Conservation (phyloP, 2,888 invertebrate species). For the Diaprepes abbreviatus region DNA sequence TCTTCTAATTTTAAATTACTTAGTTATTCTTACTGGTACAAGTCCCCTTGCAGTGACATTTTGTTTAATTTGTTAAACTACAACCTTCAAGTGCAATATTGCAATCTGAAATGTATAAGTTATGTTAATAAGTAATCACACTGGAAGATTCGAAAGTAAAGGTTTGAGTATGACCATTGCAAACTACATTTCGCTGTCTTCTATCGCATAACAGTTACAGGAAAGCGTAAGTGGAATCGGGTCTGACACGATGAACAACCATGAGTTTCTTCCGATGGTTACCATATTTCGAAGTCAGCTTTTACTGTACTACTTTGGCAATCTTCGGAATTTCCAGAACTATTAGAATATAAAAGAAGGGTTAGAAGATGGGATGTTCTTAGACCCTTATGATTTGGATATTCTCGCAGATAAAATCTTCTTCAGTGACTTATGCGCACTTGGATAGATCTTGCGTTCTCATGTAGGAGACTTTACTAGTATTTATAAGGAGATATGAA, state of each 20-base stretch:
- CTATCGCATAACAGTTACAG: background rate
- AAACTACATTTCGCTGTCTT: background rate
- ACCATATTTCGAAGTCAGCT: constrained; percentile 2
- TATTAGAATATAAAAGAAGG: background rate
- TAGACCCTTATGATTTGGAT: background rate
- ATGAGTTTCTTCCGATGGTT: background rate
- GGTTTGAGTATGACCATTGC: constrained; percentile 1
- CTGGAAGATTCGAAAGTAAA: background rate
- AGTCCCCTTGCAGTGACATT: background rate
- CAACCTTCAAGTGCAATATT: constrained; percentile 7
- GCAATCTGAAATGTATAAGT: background rate
- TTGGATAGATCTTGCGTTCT: background rate
- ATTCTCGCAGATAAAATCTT: background rate
- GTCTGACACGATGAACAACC: background rate
- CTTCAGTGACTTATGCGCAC: background rate
- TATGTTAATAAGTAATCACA: background rate
- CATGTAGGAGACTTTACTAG: background rate
- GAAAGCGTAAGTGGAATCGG: background rate
- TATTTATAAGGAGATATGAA: no score
- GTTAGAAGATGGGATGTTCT: background rate
- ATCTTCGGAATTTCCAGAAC: background rate
- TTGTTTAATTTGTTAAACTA: background rate
- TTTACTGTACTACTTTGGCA: background rate
- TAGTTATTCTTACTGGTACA: background rate
- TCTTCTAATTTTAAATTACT: no score